A percentile compares a stretch with the other conserved stretches of the same genome.
phyloP scores from a whole-genome alignment of 2,797 vertebrate species.

The Myotis pilosus region DNA sequence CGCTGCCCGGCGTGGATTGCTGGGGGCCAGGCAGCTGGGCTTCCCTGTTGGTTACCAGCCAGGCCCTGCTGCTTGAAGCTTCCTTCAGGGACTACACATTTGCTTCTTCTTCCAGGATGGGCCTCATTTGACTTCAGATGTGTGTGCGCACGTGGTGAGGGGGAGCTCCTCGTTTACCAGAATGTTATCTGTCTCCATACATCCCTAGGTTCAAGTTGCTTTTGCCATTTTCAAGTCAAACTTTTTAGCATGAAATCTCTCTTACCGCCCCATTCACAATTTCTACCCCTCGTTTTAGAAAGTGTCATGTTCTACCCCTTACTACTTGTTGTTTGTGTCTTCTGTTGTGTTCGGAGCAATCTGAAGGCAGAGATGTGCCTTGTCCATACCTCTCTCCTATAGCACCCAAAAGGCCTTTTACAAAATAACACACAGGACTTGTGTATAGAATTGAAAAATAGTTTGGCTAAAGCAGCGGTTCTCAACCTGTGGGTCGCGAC shows the following conservation, averaged over 20 bases:
- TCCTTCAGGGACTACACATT: slow-evolving; percentile 26
- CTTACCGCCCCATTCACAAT: neutral
- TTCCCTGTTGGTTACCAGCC: slow-evolving; percentile 70
- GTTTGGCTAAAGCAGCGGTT: neutral
- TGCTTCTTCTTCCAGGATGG: slow-evolving; percentile 21
- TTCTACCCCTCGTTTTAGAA: neutral
- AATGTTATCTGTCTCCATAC: neutral
- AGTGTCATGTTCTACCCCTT: neutral
- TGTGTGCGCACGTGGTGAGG: neutral
- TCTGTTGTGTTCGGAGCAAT: neutral
- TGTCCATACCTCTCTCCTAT: neutral
- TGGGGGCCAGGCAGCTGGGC: slow-evolving; percentile 74
- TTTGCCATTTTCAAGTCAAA: neutral
- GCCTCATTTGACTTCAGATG: neutral
- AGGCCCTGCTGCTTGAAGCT: slow-evolving; percentile 49
- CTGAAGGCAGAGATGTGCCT: neutral
- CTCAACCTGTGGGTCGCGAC: no score
- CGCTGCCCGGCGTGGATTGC: slow-evolving; percentile 54
- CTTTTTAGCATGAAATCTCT: neutral
- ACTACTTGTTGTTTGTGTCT: neutral
- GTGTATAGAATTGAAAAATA: neutral
- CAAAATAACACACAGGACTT: neutral
- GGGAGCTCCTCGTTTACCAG: neutral
- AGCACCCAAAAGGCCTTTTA: neutral
- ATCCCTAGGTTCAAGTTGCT: neutral